Conservation (phyloP, 2,888 invertebrate genomes). For the Dryococelus australis region DNA sequence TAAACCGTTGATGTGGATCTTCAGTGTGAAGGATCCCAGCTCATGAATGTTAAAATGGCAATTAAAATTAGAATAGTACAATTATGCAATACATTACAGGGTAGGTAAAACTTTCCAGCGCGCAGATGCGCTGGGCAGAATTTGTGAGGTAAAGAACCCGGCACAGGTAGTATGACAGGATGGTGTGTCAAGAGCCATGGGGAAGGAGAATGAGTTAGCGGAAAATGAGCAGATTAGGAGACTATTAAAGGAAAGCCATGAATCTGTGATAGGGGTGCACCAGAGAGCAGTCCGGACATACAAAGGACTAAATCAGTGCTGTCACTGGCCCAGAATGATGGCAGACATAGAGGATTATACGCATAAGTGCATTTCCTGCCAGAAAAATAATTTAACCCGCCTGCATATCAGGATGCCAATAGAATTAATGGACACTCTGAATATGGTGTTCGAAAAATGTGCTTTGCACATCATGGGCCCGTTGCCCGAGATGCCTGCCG, state of each 20-base stretch:
- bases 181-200: no score
- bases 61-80: constrained; percentile 49
- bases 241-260: neutral
- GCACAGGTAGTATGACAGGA: no score
- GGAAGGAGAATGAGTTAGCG: no score
- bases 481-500: neutral
- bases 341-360: constrained; percentile 12
- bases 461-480: neutral
- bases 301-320: neutral
- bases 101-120: constrained; percentile 50
- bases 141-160: no score
- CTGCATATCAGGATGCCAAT: no score
- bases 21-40: constrained; percentile 52
- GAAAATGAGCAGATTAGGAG: no score
- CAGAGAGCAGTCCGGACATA: neutral
- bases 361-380: neutral
- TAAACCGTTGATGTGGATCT: constrained; percentile 53
- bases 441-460: no score
- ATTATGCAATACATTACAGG: constrained; percentile 53
- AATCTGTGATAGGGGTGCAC: neutral
- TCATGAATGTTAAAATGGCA: constrained; percentile 36
- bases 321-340: neutral
- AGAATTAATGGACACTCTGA: no score
- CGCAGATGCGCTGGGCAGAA: constrained; percentile 50
- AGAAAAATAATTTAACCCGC: no score